Conservation (phyloP, 2,113 vertebrate species). For the Oncorhynchus tshawytscha region DNA sequence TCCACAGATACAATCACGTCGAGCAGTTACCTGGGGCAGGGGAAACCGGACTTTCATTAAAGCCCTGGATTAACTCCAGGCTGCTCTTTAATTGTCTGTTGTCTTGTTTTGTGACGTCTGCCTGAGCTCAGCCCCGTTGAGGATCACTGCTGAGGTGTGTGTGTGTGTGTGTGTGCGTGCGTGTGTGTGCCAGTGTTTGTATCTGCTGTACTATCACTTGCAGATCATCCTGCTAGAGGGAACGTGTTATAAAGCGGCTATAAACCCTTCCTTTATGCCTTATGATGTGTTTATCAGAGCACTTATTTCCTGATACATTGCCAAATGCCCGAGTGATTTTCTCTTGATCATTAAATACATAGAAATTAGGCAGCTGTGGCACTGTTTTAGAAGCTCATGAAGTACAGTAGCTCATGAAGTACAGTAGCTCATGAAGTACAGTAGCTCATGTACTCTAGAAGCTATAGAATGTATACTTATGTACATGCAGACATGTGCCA, state of each 20-base stretch:
- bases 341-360: background rate
- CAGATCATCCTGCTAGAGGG: slow-evolving; percentile 23
- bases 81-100: slow-evolving; percentile 73
- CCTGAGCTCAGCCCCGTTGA: slow-evolving; percentile 33
- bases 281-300: background rate
- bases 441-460: background rate
- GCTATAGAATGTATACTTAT: too few species aligned
- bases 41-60: slow-evolving; percentile 83
- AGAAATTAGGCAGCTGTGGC: background rate
- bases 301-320: background rate
- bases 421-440: too few species aligned
- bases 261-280: background rate
- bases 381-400: too few species aligned
- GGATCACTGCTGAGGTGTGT: slow-evolving; percentile 41
- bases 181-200: background rate
- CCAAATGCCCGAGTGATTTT: background rate
- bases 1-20: slow-evolving; percentile 77
- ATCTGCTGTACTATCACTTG: background rate
- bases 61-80: slow-evolving; percentile 71
- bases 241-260: slow-evolving; percentile 15
- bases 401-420: too few species aligned
- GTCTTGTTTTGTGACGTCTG: slow-evolving; percentile 68
- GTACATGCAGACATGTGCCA: too few species aligned
- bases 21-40: slow-evolving; percentile 74
- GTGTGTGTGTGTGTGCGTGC: background rate